These are phyloP conservation scores for Monopis laevigella DNA, from an alignment of 2,888 invertebrate species.

Conservation along the genomic window DNA sequence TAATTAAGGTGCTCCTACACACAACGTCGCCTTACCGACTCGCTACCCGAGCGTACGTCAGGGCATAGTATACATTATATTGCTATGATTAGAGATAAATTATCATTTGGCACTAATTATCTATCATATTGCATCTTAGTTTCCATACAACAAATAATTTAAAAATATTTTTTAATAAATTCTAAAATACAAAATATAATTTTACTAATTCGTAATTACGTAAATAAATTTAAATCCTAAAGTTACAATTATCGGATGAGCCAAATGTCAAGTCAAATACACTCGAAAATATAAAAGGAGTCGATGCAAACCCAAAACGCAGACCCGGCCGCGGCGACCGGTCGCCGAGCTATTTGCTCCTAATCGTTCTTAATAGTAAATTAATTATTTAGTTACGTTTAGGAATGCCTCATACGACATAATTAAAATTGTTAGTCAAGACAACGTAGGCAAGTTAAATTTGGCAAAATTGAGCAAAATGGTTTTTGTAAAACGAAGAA, in stretches of 20 bases:
- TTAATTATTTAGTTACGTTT: not conserved
- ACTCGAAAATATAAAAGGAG: not conserved
- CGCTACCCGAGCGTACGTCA: no score
- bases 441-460: constrained; percentile 61
- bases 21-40: no score
- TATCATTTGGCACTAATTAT: constrained; percentile 69
- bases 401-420: not conserved
- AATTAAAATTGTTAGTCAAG: constrained; percentile 29
- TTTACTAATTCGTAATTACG: constrained; percentile 15
- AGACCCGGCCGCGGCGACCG: no score
- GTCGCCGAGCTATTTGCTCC: no score
- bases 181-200: constrained; percentile 36
- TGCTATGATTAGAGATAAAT: constrained; percentile 59
- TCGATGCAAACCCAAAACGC: no score
- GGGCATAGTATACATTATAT: constrained; percentile 63
- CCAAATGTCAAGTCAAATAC: constrained; percentile 31
- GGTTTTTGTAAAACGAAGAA: constrained; percentile 1
- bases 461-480: constrained; percentile 65
- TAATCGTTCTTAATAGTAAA: no score
- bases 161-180: constrained; percentile 38
- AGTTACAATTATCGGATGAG: constrained; percentile 43
- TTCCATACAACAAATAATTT: constrained; percentile 42
- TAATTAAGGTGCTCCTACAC: no score
- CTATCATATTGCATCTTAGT: constrained; percentile 63
- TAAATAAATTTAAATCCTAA: constrained; percentile 5